Base-by-base conservation (phyloP, 2,797 vertebrate species). In the Lerista edwardsae region DNA sequence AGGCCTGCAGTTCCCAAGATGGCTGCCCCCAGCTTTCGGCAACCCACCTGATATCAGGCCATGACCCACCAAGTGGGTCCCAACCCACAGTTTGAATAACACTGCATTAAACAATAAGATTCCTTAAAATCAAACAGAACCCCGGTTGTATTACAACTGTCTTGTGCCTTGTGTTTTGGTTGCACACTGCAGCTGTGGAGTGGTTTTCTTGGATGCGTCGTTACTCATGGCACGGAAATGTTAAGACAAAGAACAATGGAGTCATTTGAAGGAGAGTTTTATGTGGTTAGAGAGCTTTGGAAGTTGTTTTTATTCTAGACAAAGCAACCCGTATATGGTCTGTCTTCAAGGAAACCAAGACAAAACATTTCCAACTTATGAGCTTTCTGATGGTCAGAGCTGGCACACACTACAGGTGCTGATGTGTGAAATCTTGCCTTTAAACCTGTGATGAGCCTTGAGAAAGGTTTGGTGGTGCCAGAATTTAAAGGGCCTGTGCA, bases 191-290 rank as follows among this genome's bases (percentile, higher is more conserved):
- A 82, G 47, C 55, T 65, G 25, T 27, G 44, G 36, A 83, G 44
- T 25, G 10, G 25, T 36, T 83, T 75, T 83, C 72, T 51, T 75
- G 41, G 25, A 44, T 75, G 34, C 36, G 72, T 21, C 36, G 62
- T 67, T 75, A 83, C 9, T 83, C 81, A 8, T 17, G 72, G 31
- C 62, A 75, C 29, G 61, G 61, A 62, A 75, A 75, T 75, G 61
- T 31, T 65, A 68, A 39, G 8, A 82, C 14, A 36, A 15, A 9
- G 61, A 75, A 67, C 71, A 75, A 67, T 75, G 34, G 17, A 55
- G 67, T 67, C 19, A 75, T 36, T 39, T 83, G 67, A 65, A 65
- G 23, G 47, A 51, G 27, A 82, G 44, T 51, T 75, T 65, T 10
- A 36, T 82, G 27, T 7, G 44, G 68, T 10, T 62, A 17, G 39